Conservation (phyloP, 2,888 invertebrate species). For the Hemithea aestivaria region DNA sequence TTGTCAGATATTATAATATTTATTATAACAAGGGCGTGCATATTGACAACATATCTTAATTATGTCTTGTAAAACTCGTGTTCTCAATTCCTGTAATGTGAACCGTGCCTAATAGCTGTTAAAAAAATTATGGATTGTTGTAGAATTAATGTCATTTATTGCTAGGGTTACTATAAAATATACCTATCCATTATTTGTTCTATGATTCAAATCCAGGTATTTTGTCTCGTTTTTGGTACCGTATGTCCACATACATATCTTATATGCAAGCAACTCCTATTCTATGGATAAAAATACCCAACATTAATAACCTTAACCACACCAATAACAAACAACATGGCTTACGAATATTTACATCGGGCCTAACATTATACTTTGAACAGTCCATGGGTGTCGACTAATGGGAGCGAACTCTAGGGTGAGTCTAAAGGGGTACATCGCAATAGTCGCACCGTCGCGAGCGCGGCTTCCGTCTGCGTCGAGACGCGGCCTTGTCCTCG, state of each 20-base stretch:
- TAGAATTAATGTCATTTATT: too few species aligned
- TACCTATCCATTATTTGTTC: too few species aligned
- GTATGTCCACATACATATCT: slow-evolving; percentile 5
- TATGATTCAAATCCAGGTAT: too few species aligned
- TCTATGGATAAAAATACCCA: slow-evolving; percentile 15
- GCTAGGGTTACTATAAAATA: too few species aligned
- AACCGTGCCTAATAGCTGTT: too few species aligned
- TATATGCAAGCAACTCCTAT: slow-evolving; percentile 15
- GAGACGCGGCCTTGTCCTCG: slow-evolving; percentile 9
- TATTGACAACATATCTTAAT: too few species aligned
- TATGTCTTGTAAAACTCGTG: too few species aligned
- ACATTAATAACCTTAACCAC: slow-evolving; percentile 31
- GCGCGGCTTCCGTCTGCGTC: slow-evolving; percentile 6
- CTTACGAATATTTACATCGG: slow-evolving; percentile 26
- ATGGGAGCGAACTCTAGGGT: not conserved
- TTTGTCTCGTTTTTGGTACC: slow-evolving; percentile 1
- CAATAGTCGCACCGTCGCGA: slow-evolving; percentile 19
- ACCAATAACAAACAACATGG: slow-evolving; percentile 34
- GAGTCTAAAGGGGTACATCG: slow-evolving; percentile 19
- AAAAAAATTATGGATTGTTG: too few species aligned
- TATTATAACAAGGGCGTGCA: too few species aligned
- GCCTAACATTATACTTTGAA: slow-evolving; percentile 1
- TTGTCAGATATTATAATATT: too few species aligned
- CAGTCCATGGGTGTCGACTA: not conserved
- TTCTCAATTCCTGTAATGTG: too few species aligned